Conservation (phyloP, 2,888 invertebrate genomes). For the Iselma pallidipennis region DNA sequence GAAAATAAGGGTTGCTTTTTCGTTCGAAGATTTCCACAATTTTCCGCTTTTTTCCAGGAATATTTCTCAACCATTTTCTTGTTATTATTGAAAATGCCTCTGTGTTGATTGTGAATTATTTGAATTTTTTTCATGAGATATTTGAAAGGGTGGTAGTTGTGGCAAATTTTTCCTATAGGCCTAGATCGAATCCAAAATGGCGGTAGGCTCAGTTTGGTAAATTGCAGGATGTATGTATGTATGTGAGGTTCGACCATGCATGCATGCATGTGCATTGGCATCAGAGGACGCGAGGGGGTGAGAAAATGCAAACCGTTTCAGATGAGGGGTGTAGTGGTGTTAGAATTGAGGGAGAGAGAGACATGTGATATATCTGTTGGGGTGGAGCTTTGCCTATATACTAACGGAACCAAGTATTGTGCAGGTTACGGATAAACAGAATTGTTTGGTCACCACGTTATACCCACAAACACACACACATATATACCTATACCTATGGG, state of each 20-base stretch:
- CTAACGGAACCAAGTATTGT: conserved; percentile 49
- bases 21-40: too few relatives aligned
- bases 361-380: conserved; percentile 45
- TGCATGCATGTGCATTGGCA: conserved; percentile 5
- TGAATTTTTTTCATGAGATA: background rate
- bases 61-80: background rate
- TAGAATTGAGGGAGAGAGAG: conserved; percentile 20
- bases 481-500: too few relatives aligned
- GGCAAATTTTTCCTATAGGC: background rate
- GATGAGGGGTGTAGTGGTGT: background rate
- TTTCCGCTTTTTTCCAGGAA: background rate
- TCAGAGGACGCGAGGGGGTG: background rate
- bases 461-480: too few relatives aligned
- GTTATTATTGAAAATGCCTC: background rate
- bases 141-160: background rate
- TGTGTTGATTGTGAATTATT: too few relatives aligned
- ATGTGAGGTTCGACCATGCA: conserved; percentile 24
- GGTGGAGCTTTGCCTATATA: conserved; percentile 48
- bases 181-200: background rate
- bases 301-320: background rate
- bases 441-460: background rate
- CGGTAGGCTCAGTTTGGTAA: background rate
- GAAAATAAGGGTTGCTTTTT: background rate
- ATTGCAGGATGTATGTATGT: conserved; percentile 7
- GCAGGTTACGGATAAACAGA: conserved; percentile 17